Evolutionary conservation across 2,888 invertebrate species (phyloP), one percentile per base, ranked within the genome.

Genomic region (Drosophila nr. perissopoda): DNA sequence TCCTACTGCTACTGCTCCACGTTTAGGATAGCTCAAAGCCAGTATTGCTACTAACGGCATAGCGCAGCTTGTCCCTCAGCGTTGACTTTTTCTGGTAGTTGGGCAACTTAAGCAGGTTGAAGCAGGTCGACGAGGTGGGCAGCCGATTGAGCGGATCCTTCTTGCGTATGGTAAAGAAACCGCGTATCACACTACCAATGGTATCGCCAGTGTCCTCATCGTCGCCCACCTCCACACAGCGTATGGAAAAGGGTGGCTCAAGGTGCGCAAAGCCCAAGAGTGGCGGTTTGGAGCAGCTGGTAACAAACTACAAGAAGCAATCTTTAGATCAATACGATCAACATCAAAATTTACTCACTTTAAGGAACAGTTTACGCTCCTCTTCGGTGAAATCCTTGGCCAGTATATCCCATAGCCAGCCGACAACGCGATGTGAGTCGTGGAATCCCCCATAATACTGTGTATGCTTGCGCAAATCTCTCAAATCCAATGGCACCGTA

Each of bases 391-490:
- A 99, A 93, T 99, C 99, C 85, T 97, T 96, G 88, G 98, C 97
- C 76, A 99, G 94, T 88, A 99, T 97, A 93, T 99, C 99, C 99
- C 99, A 99, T 59, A 99, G 94, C 99, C 99, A 99, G 92, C 97
- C 96, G 58, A 99, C 97, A 59, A 99, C 99, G 82, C 98, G 95
- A 94, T 99, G 99, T 71, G 98, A 98, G 64, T 92, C 94, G 93
- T 99, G 99, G 94, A 99, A 99, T 7, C 99, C 99, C 69, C 99
- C 99, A 94, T 99, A 99, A 94, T 99, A 99, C 93, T 99, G 99
- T 13, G 99, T 99, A 94, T 99, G 97, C 62, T 95, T 96, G 3
- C 98, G 94, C 74, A 98, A 93, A 93, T 98, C 98, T 81, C 95
- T 95, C 81, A 99, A 93, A 94, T 99, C 99, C 49, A 99, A 94